Percentiles rank a stretch among this genome's conserved stretches.
Conservation (phyloP, 2,888 invertebrate species). For the Lamellibrachia satsuma region DNA sequence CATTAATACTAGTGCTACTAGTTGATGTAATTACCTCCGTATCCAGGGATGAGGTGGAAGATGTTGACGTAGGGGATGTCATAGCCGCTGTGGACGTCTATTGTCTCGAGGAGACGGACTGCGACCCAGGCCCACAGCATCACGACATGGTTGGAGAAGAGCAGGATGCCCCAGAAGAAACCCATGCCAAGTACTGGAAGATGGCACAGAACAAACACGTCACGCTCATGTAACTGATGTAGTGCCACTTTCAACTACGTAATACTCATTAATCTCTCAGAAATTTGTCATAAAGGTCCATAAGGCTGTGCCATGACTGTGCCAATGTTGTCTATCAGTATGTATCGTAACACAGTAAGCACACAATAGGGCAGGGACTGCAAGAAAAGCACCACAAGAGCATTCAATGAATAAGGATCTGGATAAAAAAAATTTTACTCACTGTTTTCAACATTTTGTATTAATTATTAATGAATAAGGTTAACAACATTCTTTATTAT, state of each 20-base stretch:
- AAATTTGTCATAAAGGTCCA: too few species aligned
- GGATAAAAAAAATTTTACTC: too few species aligned
- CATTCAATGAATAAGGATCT: too few species aligned
- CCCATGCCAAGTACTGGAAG: constrained; percentile 56
- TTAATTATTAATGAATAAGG: too few species aligned
- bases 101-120: constrained; percentile 55
- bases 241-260: too few species aligned
- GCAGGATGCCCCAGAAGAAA: constrained; percentile 55
- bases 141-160: constrained; percentile 53
- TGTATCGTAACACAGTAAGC: too few species aligned
- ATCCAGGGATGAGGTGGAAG: constrained; percentile 57
- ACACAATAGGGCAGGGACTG: background rate
- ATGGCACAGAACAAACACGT: background rate
- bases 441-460: too few species aligned
- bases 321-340: too few species aligned
- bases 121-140: constrained; percentile 57
- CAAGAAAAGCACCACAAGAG: background rate
- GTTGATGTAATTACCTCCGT: constrained; percentile 48
- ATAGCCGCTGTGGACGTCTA: constrained; percentile 61
- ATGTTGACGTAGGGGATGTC: constrained; percentile 56
- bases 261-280: too few species aligned
- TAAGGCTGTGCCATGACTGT: too few species aligned
- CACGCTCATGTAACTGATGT: too few species aligned
- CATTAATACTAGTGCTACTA: background rate
- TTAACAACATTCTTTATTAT: too few species aligned